Percentiles rank a stretch among this genome's conserved stretches.
Evolutionary conservation across 2,888 invertebrate genomes (phyloP).

Genomic region (Empis livida): DNA sequence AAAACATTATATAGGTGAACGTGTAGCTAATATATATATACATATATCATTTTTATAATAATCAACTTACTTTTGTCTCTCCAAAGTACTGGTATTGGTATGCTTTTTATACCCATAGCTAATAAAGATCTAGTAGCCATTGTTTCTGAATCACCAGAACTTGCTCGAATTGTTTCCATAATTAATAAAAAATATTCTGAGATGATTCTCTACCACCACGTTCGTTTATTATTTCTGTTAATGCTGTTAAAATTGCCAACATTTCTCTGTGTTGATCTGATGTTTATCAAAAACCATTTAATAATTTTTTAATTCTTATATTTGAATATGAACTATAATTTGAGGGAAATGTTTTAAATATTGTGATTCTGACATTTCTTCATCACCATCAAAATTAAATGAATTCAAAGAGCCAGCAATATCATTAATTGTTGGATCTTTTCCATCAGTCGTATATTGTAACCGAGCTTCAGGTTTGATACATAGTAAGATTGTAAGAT

Average conservation of each 20-base stretch:
- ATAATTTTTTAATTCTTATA: conserved; percentile 69
- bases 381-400: conserved; percentile 41
- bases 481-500: too few relatives aligned
- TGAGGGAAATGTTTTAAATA: conserved; percentile 79
- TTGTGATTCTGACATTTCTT: conserved; percentile 39
- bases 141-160: conserved; percentile 60
- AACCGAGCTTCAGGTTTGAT: conserved; percentile 70
- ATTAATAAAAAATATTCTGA: conserved; percentile 89
- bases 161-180: conserved; percentile 63
- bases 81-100: too few relatives aligned
- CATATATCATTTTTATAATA: neutral
- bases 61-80: conserved; percentile 51
- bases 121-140: too few relatives aligned
- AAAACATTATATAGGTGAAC: too few relatives aligned
- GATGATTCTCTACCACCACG: conserved; percentile 75
- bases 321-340: conserved; percentile 88
- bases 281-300: conserved; percentile 58
- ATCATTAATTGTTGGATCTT: too few relatives aligned
- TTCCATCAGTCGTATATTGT: conserved; percentile 41
- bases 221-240: conserved; percentile 85
- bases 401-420: conserved; percentile 45
- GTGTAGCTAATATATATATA: too few relatives aligned
- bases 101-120: too few relatives aligned
- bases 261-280: conserved; percentile 85
- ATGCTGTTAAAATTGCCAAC: conserved; percentile 82